phyloP scores from a whole-genome alignment of 2,113 vertebrate species.

The Trichomycterus rosablanca region DNA sequence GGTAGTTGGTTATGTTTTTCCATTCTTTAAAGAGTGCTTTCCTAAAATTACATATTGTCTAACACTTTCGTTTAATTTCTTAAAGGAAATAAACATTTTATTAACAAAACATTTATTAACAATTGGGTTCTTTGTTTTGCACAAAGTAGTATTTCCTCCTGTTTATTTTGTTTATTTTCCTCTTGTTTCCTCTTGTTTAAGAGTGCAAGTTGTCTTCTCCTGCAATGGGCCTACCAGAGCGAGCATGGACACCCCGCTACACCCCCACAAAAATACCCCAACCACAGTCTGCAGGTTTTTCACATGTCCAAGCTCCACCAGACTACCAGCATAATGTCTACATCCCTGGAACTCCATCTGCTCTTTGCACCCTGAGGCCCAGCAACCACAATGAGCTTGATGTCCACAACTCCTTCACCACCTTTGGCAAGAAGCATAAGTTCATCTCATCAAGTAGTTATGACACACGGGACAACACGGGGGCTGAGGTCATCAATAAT shows the following conservation, averaged over 20 bases:
- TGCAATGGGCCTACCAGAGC: constrained; percentile 57
- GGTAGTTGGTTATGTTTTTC: no score
- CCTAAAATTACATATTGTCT: not conserved
- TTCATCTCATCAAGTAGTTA: constrained; percentile 67
- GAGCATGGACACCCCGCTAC: constrained; percentile 78
- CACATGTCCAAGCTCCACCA: constrained; percentile 66
- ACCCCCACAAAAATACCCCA: constrained; percentile 68
- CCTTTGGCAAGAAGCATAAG: constrained; percentile 85
- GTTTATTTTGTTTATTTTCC: no score
- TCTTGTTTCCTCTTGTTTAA: constrained; percentile 41
- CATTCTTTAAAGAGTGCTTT: no score
- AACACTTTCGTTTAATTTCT: no score
- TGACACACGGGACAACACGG: constrained; percentile 71
- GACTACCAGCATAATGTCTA: constrained; percentile 91
- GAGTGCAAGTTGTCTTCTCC: constrained; percentile 78
- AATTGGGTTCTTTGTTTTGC: no score
- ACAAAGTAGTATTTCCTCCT: no score
- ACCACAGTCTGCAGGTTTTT: constrained; percentile 50
- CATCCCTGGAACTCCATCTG: constrained; percentile 80
- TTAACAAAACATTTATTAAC: no score
- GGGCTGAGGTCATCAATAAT: constrained; percentile 76
- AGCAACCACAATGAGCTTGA: constrained; percentile 70
- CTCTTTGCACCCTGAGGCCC: constrained; percentile 74
- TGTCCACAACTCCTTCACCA: constrained; percentile 85
- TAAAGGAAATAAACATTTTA: no score